A percentile compares a stretch with the other conserved stretches of the same genome.
These are phyloP conservation scores for Molothrus aeneus DNA, from an alignment of 2,797 vertebrate species.

Conservation along the genomic window DNA sequence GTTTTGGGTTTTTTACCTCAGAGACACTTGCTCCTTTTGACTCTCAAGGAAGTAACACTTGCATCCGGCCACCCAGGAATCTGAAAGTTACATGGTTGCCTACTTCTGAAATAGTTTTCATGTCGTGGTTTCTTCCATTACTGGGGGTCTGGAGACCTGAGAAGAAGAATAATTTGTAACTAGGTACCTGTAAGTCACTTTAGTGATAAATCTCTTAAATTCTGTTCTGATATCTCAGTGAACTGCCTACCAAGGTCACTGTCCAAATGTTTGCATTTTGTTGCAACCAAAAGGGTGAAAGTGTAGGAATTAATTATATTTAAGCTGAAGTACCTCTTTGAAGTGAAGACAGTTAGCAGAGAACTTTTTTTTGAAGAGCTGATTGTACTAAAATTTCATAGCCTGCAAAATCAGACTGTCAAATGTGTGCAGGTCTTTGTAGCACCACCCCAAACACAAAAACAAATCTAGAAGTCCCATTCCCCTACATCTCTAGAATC, in stretches of 20 bases:
- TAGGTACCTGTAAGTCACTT: neutral
- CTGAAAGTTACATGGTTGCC: neutral
- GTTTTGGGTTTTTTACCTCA: neutral
- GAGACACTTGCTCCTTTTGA: neutral
- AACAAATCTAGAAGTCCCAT: neutral
- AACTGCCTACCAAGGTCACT: neutral
- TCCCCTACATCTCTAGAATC: neutral
- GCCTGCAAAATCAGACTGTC: neutral
- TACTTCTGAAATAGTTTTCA: neutral
- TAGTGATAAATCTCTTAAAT: neutral
- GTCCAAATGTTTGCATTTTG: neutral
- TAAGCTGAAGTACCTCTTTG: neutral
- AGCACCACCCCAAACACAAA: neutral
- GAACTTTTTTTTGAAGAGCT: neutral
- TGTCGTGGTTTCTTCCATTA: neutral
- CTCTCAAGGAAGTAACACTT: neutral
- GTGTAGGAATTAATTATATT: neutral
- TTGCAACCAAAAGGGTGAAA: neutral
- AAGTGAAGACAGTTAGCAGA: neutral
- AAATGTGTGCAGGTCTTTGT: accelerated
- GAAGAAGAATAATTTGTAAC: neutral
- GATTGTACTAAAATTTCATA: neutral
- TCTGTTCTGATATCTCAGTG: neutral
- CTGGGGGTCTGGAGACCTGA: neutral
- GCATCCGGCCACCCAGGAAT: neutral